Evolutionary conservation across 2,113 vertebrate species (phyloP).

Genomic region (Nicator chloris): DNA sequence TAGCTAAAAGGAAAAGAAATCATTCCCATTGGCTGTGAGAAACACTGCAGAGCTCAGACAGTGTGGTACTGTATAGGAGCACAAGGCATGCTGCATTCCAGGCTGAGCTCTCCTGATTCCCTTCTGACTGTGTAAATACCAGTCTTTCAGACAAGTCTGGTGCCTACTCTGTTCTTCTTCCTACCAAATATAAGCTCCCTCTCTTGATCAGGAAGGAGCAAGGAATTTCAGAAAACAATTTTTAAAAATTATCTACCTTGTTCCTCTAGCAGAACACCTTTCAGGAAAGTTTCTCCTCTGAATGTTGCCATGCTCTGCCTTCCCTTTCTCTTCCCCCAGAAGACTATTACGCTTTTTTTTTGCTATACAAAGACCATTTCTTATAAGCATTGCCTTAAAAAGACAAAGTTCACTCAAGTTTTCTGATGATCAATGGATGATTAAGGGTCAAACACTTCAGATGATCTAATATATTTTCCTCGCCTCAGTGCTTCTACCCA

Average conservation of each 20-base stretch:
- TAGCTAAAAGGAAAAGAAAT: background rate
- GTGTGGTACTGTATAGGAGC: slow-evolving; percentile 21
- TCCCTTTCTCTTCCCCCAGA: background rate
- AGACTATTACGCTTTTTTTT: background rate
- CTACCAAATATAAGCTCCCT: background rate
- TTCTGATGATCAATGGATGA: background rate
- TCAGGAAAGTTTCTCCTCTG: background rate
- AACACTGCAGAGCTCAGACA: slow-evolving; percentile 27
- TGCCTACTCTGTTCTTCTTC: background rate
- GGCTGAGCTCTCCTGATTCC: slow-evolving; percentile 19
- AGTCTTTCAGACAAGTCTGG: background rate
- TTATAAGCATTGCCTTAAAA: background rate
- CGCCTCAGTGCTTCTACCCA: background rate
- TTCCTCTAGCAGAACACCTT: background rate
- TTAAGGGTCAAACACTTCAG: background rate
- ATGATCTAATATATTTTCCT: background rate
- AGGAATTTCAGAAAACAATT: background rate
- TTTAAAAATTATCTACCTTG: background rate
- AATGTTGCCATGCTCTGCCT: background rate
- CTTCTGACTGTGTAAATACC: slow-evolving; percentile 4
- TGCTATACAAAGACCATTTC: background rate
- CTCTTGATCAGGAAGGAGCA: background rate
- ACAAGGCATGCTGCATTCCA: slow-evolving; percentile 7
- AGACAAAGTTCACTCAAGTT: background rate
- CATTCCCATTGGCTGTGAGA: background rate